Conservation (phyloP, 2,113 vertebrate genomes). For the pig (Sus scrofa) region DNA sequence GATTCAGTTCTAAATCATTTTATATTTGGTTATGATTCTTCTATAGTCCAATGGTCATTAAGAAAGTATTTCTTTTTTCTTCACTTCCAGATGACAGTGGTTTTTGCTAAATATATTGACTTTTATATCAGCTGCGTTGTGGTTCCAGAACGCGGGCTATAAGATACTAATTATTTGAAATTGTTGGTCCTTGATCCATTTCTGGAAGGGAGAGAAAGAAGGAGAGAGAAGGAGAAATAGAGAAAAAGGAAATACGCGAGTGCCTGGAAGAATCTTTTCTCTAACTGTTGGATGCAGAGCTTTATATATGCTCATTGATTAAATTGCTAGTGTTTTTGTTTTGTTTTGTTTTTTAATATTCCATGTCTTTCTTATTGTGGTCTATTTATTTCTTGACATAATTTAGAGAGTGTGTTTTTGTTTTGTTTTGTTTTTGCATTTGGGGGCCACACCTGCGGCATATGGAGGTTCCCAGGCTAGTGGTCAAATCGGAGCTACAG, state of each 20-base stretch:
- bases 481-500: no score
- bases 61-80: not conserved
- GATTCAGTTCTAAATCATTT: not conserved
- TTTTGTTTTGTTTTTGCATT: no score
- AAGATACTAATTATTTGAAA: not conserved
- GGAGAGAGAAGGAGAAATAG: not conserved
- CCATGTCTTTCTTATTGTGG: not conserved
- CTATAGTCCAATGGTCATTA: not conserved
- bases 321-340: not conserved
- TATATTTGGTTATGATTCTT: not conserved
- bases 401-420: not conserved
- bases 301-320: not conserved
- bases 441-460: no score
- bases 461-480: no score
- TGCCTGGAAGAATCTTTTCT: slow-evolving; percentile 1
- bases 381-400: not conserved
- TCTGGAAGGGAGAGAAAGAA: not conserved
- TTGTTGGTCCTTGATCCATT: not conserved
- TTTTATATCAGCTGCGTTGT: not conserved
- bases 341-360: no score
- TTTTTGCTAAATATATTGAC: not conserved
- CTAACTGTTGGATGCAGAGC: not conserved
- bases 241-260: not conserved
- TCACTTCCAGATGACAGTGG: not conserved
- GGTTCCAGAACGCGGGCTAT: not conserved